These are phyloP conservation scores for Ctenopoma multispine DNA, from an alignment of 2,797 vertebrate species.

Conservation along the genomic window DNA sequence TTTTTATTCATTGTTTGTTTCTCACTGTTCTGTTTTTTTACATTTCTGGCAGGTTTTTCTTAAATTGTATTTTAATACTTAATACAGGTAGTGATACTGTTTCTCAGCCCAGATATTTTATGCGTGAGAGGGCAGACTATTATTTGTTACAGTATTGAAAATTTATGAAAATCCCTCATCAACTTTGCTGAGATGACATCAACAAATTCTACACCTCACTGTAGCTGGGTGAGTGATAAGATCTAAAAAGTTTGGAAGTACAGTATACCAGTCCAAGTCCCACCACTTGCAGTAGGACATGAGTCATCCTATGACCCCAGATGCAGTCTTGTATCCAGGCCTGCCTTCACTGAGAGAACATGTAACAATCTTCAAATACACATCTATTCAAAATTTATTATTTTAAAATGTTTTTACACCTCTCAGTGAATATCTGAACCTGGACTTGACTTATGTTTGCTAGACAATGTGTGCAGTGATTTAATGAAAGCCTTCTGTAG, in stretches of 20 bases:
- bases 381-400: background rate
- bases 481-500: conserved; percentile 25
- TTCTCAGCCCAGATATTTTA: conserved; percentile 15
- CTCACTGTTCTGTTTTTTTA: conserved; percentile 18
- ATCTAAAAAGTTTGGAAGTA: conserved; percentile 25
- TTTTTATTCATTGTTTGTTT: conserved; percentile 5
- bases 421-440: conserved; percentile 65
- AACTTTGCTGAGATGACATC: conserved; percentile 61
- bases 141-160: conserved; percentile 40
- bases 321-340: conserved; percentile 19
- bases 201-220: conserved; percentile 48
- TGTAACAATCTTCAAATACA: background rate
- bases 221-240: conserved; percentile 69
- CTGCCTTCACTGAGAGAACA: conserved; percentile 59
- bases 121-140: conserved; percentile 20
- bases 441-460: conserved; percentile 29
- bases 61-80: conserved; percentile 17
- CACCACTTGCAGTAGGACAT: conserved; percentile 32
- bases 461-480: conserved; percentile 35
- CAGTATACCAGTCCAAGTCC: conserved; percentile 18
- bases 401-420: conserved; percentile 12
- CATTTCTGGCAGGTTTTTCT: conserved; percentile 11
- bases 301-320: conserved; percentile 23
- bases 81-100: background rate
- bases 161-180: conserved; percentile 37